Percentiles rank a stretch among this genome's conserved stretches.
Evolutionary conservation across 2,888 invertebrate genomes (phyloP).

Genomic region (Sabellastarte sp.): DNA sequence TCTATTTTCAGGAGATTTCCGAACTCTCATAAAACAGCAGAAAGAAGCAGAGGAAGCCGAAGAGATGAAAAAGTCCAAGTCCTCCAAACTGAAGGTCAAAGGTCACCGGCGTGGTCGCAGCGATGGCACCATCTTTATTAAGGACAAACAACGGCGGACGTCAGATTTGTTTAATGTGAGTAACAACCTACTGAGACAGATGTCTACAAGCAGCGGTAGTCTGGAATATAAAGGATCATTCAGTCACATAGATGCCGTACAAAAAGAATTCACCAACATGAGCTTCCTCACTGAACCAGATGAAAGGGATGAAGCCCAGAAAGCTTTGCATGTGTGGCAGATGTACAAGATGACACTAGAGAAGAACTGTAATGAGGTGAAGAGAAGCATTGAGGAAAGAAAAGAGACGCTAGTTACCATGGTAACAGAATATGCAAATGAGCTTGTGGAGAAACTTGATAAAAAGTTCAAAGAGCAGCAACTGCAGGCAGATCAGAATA

Average conservation of each 20-base stretch:
- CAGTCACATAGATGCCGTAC: background rate
- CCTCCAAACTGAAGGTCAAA: too few species aligned
- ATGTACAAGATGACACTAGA: background rate
- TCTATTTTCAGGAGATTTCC: too few species aligned
- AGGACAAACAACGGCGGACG: background rate
- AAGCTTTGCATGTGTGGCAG: background rate
- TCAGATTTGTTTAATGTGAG: background rate
- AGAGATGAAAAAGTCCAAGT: too few species aligned
- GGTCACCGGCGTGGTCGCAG: background rate
- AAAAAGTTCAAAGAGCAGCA: background rate
- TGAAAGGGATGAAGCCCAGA: background rate
- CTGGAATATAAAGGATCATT: background rate
- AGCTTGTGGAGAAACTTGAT: background rate
- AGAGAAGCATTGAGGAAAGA: background rate
- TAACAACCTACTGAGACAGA: background rate
- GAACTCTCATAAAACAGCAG: too few species aligned
- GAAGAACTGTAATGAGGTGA: background rate
- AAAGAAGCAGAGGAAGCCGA: too few species aligned
- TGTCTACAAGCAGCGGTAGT: background rate
- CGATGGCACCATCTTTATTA: background rate
- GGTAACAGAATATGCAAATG: background rate
- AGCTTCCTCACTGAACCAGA: background rate
- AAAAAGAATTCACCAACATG: background rate
- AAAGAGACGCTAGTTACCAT: background rate
- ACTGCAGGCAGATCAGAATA: background rate